These are phyloP conservation scores for Discoglossus pictus DNA, from an alignment of 2,797 vertebrate species.

Conservation along the genomic window DNA sequence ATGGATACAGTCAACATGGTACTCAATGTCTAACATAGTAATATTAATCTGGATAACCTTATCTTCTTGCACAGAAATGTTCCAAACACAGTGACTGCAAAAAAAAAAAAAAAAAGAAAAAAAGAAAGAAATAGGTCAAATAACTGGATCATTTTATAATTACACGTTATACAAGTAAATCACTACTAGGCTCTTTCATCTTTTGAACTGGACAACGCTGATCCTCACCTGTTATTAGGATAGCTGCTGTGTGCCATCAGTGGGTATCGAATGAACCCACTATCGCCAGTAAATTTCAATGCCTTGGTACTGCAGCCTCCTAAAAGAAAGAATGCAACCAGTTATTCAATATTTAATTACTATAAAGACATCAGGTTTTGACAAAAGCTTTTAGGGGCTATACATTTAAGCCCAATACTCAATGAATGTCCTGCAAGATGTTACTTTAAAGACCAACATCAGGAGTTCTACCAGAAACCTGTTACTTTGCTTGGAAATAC, in stretches of 20 bases:
- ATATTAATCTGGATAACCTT: slow-evolving; percentile 32
- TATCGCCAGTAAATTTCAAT: slow-evolving; percentile 2
- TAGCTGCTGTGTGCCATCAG: not conserved
- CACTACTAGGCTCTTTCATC: too few species aligned
- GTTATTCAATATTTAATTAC: too few species aligned
- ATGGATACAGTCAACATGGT: not conserved
- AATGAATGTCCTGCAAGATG: too few species aligned
- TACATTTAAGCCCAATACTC: too few species aligned
- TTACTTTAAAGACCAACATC: too few species aligned
- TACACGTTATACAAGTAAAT: too few species aligned
- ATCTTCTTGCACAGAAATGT: slow-evolving; percentile 3
- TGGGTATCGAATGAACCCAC: not conserved
- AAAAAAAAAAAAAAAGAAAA: slow-evolving; percentile 1
- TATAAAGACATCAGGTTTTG: too few species aligned
- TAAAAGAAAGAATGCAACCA: not conserved
- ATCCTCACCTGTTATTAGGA: slow-evolving; percentile 32
- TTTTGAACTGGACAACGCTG: not conserved
- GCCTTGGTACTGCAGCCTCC: slow-evolving; percentile 16
- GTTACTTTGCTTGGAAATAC: too few species aligned
- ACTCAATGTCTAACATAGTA: slow-evolving; percentile 15
- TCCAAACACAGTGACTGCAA: slow-evolving; percentile 45
- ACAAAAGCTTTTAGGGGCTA: too few species aligned
- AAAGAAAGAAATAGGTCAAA: too few species aligned
- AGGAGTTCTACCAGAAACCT: too few species aligned
- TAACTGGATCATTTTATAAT: too few species aligned